Evolutionary conservation across 1,140 invertebrate genomes (phyloP).

Genomic region (Drosophila saltans): DNA sequence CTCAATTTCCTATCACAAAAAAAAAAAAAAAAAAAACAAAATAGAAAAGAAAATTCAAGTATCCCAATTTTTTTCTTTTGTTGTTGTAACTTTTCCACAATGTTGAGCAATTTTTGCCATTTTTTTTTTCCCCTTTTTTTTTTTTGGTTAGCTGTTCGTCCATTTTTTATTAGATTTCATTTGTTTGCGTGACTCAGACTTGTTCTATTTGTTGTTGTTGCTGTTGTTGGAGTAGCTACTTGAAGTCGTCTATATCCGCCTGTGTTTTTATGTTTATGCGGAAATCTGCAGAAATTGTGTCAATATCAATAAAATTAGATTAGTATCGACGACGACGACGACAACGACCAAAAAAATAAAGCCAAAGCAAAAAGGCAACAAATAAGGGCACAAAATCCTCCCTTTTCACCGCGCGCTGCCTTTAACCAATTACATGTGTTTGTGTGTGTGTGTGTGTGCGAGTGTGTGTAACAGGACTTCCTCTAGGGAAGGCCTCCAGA

Average conservation of each 20-base stretch:
- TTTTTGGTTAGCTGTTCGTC: conserved; percentile 28
- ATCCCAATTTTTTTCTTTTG: conserved; percentile 14
- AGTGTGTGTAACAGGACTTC: conserved; percentile 1
- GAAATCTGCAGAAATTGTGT: conserved; percentile 81
- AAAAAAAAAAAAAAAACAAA: no score
- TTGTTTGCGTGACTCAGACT: conserved; percentile 48
- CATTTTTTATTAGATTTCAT: conserved; percentile 70
- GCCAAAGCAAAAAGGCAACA: conserved; percentile 45
- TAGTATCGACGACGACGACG: conserved; percentile 69
- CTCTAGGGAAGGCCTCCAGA: conserved; percentile 4
- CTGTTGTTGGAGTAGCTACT: conserved; percentile 38
- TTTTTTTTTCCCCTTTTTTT: conserved; percentile 32
- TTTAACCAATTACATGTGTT: conserved; percentile 43
- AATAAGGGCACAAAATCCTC: conserved; percentile 46
- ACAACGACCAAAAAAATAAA: conserved; percentile 31
- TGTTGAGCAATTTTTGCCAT: conserved; percentile 40
- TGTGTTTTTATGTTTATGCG: conserved; percentile 80
- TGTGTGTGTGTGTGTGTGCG: conserved; percentile 29
- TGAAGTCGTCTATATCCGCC: conserved; percentile 43
- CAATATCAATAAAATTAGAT: conserved; percentile 82
- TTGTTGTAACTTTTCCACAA: conserved; percentile 16
- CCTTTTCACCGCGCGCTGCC: conserved; percentile 1
- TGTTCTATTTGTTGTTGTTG: conserved; percentile 24
- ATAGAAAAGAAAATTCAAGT: neutral
- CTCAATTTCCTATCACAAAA: conserved; percentile 3